Conservation (phyloP, 2,888 invertebrate genomes). For the Oeneis ivallda region DNA sequence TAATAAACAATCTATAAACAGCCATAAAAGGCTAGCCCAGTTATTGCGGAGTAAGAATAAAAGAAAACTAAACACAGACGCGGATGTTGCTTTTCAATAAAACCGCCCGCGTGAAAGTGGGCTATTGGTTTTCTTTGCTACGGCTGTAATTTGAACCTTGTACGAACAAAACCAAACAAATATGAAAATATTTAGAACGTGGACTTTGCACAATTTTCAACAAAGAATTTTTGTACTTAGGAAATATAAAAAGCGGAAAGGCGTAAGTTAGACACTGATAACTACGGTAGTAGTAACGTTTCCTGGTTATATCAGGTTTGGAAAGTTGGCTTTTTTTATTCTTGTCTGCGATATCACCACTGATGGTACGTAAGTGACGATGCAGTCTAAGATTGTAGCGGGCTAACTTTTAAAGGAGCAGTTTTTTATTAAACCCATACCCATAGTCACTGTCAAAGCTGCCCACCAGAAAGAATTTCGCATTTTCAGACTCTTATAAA, state of each 20-base stretch:
- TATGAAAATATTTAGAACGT: conserved; percentile 22
- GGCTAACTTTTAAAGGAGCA: too few relatives aligned
- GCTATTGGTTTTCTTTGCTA: conserved; percentile 68
- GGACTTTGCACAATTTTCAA: conserved; percentile 22
- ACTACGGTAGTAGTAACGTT: too few relatives aligned
- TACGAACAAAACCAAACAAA: conserved; percentile 26
- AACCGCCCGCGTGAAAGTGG: conserved; percentile 63
- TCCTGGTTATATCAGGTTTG: too few relatives aligned
- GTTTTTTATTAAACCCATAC: too few relatives aligned
- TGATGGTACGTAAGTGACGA: too few relatives aligned
- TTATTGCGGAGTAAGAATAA: conserved; percentile 53
- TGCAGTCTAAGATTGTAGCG: too few relatives aligned
- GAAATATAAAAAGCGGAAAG: not conserved
- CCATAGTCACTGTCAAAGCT: too few relatives aligned
- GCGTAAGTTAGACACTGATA: not conserved
- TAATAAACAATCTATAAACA: conserved; percentile 47
- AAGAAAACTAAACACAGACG: conserved; percentile 57
- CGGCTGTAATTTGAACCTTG: conserved; percentile 37
- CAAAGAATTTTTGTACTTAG: conserved; percentile 12
- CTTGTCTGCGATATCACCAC: too few relatives aligned
- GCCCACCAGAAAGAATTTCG: too few relatives aligned
- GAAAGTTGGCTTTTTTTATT: too few relatives aligned
- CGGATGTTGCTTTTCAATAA: conserved; percentile 67
- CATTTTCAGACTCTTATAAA: too few relatives aligned
- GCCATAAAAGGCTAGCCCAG: conserved; percentile 49